Evolutionary conservation across 2,797 vertebrate genomes (phyloP).

Genomic region (Spinus olivaceus): DNA sequence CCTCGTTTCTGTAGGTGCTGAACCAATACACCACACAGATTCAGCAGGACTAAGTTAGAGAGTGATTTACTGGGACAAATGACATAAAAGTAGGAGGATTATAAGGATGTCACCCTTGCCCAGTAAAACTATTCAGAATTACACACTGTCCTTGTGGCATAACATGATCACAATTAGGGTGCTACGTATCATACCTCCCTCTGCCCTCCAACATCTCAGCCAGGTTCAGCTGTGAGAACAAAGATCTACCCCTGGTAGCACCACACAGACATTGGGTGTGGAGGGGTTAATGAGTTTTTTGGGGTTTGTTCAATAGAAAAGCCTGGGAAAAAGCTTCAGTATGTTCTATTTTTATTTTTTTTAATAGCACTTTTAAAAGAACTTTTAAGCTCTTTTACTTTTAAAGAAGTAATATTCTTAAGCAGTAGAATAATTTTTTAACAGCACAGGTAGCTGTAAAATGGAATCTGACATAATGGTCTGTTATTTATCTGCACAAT

Average conservation of each 20-base stretch:
- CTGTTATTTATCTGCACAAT: not conserved
- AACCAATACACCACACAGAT: not conserved
- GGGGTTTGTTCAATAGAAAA: not conserved
- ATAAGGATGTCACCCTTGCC: not conserved
- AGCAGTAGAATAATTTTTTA: not conserved
- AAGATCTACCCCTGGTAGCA: not conserved
- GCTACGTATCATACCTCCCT: not conserved
- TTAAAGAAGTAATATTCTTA: not conserved
- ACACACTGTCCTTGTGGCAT: not conserved
- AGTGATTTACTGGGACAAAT: not conserved
- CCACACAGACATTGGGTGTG: not conserved
- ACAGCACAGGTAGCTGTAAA: not conserved
- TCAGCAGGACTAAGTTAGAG: not conserved
- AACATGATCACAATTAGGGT: not conserved
- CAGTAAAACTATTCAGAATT: not conserved
- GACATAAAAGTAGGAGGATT: not conserved
- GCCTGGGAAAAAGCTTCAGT: not conserved
- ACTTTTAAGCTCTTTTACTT: not conserved
- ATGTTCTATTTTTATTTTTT: not conserved
- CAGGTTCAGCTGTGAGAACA: accelerated
- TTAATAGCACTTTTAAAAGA: not conserved
- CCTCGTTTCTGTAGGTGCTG: not conserved
- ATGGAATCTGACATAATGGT: not conserved
- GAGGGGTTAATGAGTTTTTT: accelerated
- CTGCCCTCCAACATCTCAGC: not conserved